Base-by-base conservation (phyloP, 2,797 vertebrate genomes). In the Enteromius fasciolatus region DNA sequence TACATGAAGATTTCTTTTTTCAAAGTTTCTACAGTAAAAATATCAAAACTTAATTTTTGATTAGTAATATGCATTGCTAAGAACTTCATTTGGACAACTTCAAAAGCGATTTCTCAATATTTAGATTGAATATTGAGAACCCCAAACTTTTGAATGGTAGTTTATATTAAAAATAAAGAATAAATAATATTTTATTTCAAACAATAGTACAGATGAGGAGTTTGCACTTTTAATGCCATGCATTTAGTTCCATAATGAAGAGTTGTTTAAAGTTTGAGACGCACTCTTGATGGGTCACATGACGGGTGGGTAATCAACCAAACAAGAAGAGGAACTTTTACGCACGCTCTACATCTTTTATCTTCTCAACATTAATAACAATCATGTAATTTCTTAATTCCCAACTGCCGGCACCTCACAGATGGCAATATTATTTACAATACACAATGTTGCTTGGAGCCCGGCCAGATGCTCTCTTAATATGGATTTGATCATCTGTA, bases 371-470 rank as follows among this genome's bases (percentile, higher is more conserved):
- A 89, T 91, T 91, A 87, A 91, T 89, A 90, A 89, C 82, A 86
- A 86, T 86, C 83, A 83, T 87, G 70, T 85, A 74, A 86, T 86
- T 88, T 87, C 85, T 86, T 87, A 87, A 89, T 88, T 74, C 85
- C 88, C 88, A 88, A 89, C 91, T 91, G 92, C 63, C 91, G 79
- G 86, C 79, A 87, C 88, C 89, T 91, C 91, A 87, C 94, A 94
- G 93, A 93, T 94, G 94, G 93, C 85, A 76, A 86, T 76, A 92
- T 94, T 90, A 91, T 93, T 94, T 90, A 93, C 85, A 90, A 86
- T 76, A 74, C 88, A 89, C 85, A 89, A 90, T 88, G 90, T 85
- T 80, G 79, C 85, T 89, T 93, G 93, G 91, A 93, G 87, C 85
- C 44, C 39, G 28, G 92, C 93, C 93, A 94, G 88, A 88, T 87